Base-by-base conservation (phyloP, 2,797 vertebrate species). In the Hapalemur alaotrensis region DNA sequence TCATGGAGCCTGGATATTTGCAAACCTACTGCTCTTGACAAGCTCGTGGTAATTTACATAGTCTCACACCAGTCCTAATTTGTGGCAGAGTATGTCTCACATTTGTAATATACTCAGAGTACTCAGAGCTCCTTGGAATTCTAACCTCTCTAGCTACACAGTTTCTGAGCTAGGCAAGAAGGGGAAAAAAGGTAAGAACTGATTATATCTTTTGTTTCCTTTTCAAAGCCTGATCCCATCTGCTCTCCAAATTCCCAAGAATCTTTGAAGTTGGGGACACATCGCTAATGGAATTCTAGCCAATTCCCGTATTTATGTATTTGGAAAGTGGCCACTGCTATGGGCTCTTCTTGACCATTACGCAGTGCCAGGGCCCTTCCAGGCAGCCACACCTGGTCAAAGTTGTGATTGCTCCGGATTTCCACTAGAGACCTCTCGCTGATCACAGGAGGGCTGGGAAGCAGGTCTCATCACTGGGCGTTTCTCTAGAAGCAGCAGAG, bases 381-480 rank as follows among this genome's bases (percentile, higher is more conserved):
- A 43, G 43, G 5, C 41, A 54, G 38, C 82, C 57, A 76, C 91
- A 85, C 65, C 93, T 48, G 28, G 22, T 32, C 28, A 23, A 72
- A 96, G 85, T 41, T 98, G 98, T 97, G 97, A 95, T 98, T 98
- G 95, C 98, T 82, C 93, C 95, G 35, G 32, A 80, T 98, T 98
- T 97, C 98, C 98, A 97, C 98, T 98, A 98, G 98, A 97, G 98
- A 98, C 95, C 97, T 98, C 97, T 94, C 90, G 97, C 78, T 93
- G 94, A 91, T 86, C 92, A 95, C 83, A 83, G 95, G 97, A 97
- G 18, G 52, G 50, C 65, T 93, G 88, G 38, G 83, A 92, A 84
- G 69, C 88, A 59, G 20, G 83, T 97, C 30, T 79, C 80, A 97
- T 92, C 87, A 84, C 65, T 91, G 96, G 97, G 98, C 0, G 12